These are phyloP conservation scores for Isotomurus palustris DNA, from an alignment of 2,888 invertebrate genomes.

Conservation along the genomic window DNA sequence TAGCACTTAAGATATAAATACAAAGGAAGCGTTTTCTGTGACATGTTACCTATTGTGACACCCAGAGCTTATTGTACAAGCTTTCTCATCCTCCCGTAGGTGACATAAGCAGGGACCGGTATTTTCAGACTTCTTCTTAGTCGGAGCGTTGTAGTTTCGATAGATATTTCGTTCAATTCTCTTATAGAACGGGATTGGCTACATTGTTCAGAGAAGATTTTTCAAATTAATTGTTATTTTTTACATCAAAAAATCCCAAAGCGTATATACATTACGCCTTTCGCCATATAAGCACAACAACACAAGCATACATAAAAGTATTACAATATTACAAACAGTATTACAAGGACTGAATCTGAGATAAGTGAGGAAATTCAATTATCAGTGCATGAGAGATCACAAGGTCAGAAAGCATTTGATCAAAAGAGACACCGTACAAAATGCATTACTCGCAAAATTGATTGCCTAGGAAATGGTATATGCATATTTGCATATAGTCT, in stretches of 20 bases:
- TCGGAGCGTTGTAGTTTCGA: slow-evolving; percentile 6
- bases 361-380: too few relatives aligned
- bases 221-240: neutral
- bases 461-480: too few relatives aligned
- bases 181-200: slow-evolving; percentile 40
- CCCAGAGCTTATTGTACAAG: slow-evolving; percentile 27
- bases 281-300: neutral
- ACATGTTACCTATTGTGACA: slow-evolving; percentile 40
- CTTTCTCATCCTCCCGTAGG: slow-evolving; percentile 6
- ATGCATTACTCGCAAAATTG: too few relatives aligned
- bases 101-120: slow-evolving; percentile 24
- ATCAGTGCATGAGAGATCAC: too few relatives aligned
- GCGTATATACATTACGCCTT: too few relatives aligned
- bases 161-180: slow-evolving; percentile 40
- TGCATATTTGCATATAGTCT: too few relatives aligned
- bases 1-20: neutral
- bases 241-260: neutral
- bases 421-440: too few relatives aligned
- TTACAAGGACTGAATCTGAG: too few relatives aligned
- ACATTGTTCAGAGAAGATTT: slow-evolving; percentile 2
- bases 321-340: too few relatives aligned
- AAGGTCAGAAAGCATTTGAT: too few relatives aligned
- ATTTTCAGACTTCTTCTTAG: slow-evolving; percentile 16
- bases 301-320: too few relatives aligned
- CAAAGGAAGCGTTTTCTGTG: too few relatives aligned